These are phyloP conservation scores for Silurus lanzhouensis DNA, from an alignment of 2,797 vertebrate species.

Conservation along the genomic window DNA sequence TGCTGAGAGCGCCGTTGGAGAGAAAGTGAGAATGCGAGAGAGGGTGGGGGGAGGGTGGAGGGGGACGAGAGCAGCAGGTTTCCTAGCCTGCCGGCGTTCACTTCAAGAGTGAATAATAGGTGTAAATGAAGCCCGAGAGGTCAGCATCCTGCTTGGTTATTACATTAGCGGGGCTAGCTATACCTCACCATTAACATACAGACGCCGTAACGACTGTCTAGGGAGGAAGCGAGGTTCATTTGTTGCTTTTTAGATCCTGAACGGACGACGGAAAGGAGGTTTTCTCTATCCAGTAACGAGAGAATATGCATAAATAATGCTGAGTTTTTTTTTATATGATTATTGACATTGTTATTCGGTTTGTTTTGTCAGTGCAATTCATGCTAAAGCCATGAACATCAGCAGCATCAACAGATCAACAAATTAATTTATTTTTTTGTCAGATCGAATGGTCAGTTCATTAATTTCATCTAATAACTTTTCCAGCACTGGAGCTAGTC, in stretches of 20 bases:
- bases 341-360: too few species aligned
- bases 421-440: not conserved
- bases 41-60: constrained; percentile 15
- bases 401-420: too few species aligned
- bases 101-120: constrained; percentile 34
- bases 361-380: too few species aligned
- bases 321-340: too few species aligned
- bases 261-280: not conserved
- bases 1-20: constrained; percentile 28
- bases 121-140: constrained; percentile 40
- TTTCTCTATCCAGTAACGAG: not conserved
- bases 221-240: constrained; percentile 23
- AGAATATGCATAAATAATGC: not conserved
- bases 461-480: not conserved
- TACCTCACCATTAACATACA: constrained; percentile 22
- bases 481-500: not conserved
- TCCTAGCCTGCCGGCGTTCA: constrained; percentile 9
- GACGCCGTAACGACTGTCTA: constrained; percentile 25
- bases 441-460: not conserved
- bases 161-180: constrained; percentile 33
- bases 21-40: constrained; percentile 29
- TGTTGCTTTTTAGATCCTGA: constrained; percentile 10
- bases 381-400: too few species aligned
- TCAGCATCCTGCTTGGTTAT: constrained; percentile 22
- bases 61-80: constrained; percentile 9